Conservation (phyloP, 2,888 invertebrate genomes). For the Eristalis pertinax region DNA sequence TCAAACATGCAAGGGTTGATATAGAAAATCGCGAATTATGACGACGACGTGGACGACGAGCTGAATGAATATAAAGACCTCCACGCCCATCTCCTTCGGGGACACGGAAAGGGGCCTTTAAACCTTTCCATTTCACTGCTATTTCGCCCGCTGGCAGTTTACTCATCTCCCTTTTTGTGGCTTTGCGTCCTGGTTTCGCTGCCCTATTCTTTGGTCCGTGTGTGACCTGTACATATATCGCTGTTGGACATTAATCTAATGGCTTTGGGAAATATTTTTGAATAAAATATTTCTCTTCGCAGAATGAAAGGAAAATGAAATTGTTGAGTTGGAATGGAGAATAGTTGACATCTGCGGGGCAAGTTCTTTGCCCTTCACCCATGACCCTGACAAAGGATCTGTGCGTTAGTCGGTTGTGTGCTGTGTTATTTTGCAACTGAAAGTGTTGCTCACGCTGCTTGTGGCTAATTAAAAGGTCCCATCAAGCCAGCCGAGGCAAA, state of each 20-base stretch:
- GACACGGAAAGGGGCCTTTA: constrained; percentile 41
- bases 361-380: constrained; percentile 51
- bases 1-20: constrained; percentile 81
- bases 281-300: constrained; percentile 50
- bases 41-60: constrained; percentile 50
- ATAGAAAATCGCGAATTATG: constrained; percentile 78
- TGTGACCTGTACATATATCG: constrained; percentile 61
- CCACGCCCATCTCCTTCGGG: constrained; percentile 64
- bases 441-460: constrained; percentile 47
- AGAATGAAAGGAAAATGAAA: constrained; percentile 33
- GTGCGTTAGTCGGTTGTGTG: constrained; percentile 8
- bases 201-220: constrained; percentile 32
- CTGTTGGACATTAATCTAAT: constrained; percentile 68
- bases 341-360: constrained; percentile 53
- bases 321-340: constrained; percentile 40
- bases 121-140: constrained; percentile 34
- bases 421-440: constrained; percentile 7
- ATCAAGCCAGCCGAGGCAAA: constrained; percentile 40
- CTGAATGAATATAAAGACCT: constrained; percentile 67
- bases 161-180: constrained; percentile 2
- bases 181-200: constrained; percentile 6
- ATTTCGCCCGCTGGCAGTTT: neutral
- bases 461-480: constrained; percentile 64
- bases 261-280: constrained; percentile 64
- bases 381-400: constrained; percentile 61